These are phyloP conservation scores for Propithecus coquereli DNA, from an alignment of 2,113 vertebrate species.

Conservation along the genomic window DNA sequence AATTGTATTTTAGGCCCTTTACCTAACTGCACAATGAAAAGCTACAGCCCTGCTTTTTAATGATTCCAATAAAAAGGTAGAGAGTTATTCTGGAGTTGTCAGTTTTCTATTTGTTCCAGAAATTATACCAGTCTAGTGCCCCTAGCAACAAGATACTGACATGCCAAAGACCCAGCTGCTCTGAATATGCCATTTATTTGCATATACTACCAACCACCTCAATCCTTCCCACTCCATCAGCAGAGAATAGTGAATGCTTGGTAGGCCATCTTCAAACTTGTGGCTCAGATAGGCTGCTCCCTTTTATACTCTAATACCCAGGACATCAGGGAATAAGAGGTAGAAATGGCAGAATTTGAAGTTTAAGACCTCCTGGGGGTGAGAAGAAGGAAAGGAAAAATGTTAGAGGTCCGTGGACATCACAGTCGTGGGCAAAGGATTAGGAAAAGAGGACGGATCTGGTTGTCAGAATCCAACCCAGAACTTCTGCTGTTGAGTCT, in stretches of 20 bases:
- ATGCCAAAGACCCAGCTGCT: background rate
- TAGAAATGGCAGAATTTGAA: constrained; percentile 1
- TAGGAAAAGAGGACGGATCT: background rate
- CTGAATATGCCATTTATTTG: background rate
- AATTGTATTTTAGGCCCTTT: constrained; percentile 14
- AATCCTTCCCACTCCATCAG: background rate
- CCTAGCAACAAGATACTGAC: background rate
- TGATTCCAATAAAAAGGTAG: background rate
- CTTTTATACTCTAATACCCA: background rate
- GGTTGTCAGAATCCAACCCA: background rate
- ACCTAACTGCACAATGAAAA: constrained; percentile 1
- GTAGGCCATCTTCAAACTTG: background rate
- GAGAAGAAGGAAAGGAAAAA: background rate
- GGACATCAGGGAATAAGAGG: background rate
- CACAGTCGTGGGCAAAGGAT: background rate
- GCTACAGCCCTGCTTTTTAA: background rate
- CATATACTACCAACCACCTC: background rate
- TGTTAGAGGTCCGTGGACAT: background rate
- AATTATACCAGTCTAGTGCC: background rate
- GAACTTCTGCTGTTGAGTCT: background rate
- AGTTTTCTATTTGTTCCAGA: constrained; percentile 27
- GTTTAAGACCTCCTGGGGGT: background rate
- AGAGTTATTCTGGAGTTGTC: background rate
- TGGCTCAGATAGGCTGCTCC: background rate
- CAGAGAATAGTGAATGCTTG: constrained; percentile 15